Evolutionary conservation across 2,113 vertebrate species (phyloP), one percentile per base, ranked within the genome.

Genomic region (Brachyistius frenatus): DNA sequence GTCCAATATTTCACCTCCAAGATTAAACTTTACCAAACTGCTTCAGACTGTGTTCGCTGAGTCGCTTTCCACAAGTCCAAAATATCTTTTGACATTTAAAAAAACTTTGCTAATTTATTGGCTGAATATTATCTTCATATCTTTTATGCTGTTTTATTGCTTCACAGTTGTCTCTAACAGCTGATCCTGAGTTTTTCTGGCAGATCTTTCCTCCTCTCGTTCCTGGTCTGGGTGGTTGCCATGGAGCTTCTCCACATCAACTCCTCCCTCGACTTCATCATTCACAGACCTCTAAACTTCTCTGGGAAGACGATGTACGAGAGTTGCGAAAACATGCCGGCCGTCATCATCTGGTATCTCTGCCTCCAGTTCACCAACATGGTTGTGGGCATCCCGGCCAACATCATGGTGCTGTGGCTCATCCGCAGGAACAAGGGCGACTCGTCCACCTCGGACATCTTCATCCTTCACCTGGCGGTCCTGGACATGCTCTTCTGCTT

Each of bases 401-500:
- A 95, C 75, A 5, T 94, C 76, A 91, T 79, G 73, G 94, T 95
- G 14, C 86, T 95, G 56, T 94, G 95, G 93, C 90, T 94, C 73
- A 92, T 95, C 46, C 86, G 23, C 37, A 92, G 81, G 58, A 95
- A 92, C 84, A 93, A 90, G 35, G 69, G 68, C 0, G 93, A 94
- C 73, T 93, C 94, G 1, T 92, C 93, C 73, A 95, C 91, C 52
- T 94, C 93, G 0, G 93, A 95, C 31, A 94, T 95, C 82, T 95
- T 94, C 78, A 93, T 92, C 56, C 5, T 88, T 1, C 91, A 95
- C 0, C 78, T 95, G 83, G 94, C 94, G 0, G 16, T 94, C 4
- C 49, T 94, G 11, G 95, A 95, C 2, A 47, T 85, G 0, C 68
- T 93, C 63, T 95, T 95, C 80, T 94, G 94, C 49, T 91, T 95